A percentile compares a stretch with the other conserved stretches of the same genome.
Evolutionary conservation across 2,888 invertebrate genomes (phyloP).

Genomic region (Nymphalis c-album): DNA sequence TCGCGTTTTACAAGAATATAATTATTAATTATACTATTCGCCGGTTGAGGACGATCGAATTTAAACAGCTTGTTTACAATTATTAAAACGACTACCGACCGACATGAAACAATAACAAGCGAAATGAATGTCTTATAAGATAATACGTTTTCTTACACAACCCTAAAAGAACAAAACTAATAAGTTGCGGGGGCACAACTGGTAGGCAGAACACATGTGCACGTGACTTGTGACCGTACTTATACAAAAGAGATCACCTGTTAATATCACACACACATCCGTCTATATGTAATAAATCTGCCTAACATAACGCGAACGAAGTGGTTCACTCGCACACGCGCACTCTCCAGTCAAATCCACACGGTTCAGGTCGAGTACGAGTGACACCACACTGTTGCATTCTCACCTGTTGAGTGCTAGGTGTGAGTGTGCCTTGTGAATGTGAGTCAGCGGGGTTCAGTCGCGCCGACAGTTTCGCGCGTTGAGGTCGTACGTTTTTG

Average conservation of each 20-base stretch:
- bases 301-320: slow-evolving; percentile 72
- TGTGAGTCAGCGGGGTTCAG: slow-evolving; percentile 72
- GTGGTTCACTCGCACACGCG: slow-evolving; percentile 62
- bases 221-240: slow-evolving; percentile 74
- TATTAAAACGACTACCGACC: slow-evolving; percentile 45
- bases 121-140: slow-evolving; percentile 55
- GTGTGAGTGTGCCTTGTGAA: slow-evolving; percentile 63
- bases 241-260: slow-evolving; percentile 68
- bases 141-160: slow-evolving; percentile 61
- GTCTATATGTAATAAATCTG: slow-evolving; percentile 64
- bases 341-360: slow-evolving; percentile 72
- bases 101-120: slow-evolving; percentile 52
- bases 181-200: slow-evolving; percentile 73
- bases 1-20: neutral
- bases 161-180: slow-evolving; percentile 71
- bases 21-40: slow-evolving; percentile 12
- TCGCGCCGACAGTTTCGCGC: slow-evolving; percentile 73
- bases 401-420: slow-evolving; percentile 73
- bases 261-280: slow-evolving; percentile 56
- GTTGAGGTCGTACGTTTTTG: slow-evolving; percentile 63
- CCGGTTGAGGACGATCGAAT: slow-evolving; percentile 30
- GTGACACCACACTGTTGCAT: slow-evolving; percentile 73
- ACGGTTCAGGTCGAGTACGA: slow-evolving; percentile 65
- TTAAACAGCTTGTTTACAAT: slow-evolving; percentile 43
- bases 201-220: slow-evolving; percentile 69